Evolutionary conservation across 2,797 vertebrate genomes (phyloP), one percentile per base, ranked within the genome.

Genomic region (Astyanax mexicanus): DNA sequence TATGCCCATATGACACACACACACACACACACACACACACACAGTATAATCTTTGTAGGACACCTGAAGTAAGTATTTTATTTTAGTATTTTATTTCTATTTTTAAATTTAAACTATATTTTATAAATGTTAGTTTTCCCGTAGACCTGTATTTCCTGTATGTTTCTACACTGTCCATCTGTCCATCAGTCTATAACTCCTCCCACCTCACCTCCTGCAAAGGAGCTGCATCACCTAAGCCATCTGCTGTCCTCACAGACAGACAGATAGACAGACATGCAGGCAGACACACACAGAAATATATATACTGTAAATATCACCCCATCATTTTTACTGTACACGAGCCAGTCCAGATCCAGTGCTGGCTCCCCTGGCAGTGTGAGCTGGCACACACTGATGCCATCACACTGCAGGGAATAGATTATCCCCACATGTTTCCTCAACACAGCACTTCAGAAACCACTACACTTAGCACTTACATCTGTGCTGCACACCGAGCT

Each of bases 161-260:
- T 51, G 47, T 75, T n/a, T 45, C 57, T 15, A 72, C 60, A 89
- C 87, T 86, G 79, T 90, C 90, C 88, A 90, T 93, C 90, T 93
- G 92, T 90, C 88, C 86, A 84, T 91, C 86, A 89, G 86, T 89
- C 89, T 92, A 88, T 89, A 87, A 81, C 78, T 81, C 88, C 85
- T 85, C 89, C 89, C 84, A 89, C 80, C 81, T 84, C 65, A 83
- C 87, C 88, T 85, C 80, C 81, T 83, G 81, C 81, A 79, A 70
- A 52, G 68, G 58, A 69, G 58, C 38, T 35, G 90, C 89, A 90
- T 91, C 90, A 92, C 86, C 45, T 79, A 79, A 86, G 84, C 91
- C 92, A 93, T 93, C 92, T 92, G 91, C 84, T 86, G 77, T 83
- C 85, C 86, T 84, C 84, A 69, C 58, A 57, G 45, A 73, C 27